phyloP scores from a whole-genome alignment of 2,888 invertebrate species.

The Acronicta psi region DNA sequence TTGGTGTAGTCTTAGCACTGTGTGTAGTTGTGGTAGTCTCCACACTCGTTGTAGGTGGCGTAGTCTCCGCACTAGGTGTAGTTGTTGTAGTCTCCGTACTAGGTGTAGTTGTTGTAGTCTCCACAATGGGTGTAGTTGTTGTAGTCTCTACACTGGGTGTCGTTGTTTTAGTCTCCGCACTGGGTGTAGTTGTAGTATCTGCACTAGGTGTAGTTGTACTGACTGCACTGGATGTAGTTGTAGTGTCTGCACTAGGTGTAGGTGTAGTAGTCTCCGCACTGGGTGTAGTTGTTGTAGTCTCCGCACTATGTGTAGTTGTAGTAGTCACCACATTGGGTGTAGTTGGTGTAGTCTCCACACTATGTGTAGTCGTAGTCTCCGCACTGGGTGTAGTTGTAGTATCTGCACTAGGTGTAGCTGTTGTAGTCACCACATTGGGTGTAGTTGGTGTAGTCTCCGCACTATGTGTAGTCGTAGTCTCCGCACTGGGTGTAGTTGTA shows the following conservation, averaged over 20 bases:
- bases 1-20: neutral
- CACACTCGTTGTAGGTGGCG: neutral
- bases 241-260: neutral
- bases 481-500: neutral
- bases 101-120: neutral
- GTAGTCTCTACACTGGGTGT: neutral
- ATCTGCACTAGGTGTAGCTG: neutral
- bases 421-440: neutral
- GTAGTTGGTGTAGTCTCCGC: neutral
- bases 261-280: neutral
- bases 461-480: neutral
- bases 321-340: neutral
- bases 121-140: neutral
- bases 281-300: neutral
- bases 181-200: neutral
- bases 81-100: neutral
- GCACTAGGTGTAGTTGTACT: slow-evolving; percentile 6
- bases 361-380: neutral
- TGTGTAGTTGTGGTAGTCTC: neutral
- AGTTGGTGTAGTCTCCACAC: neutral
- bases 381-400: neutral
- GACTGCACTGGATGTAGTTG: neutral
- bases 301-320: neutral
- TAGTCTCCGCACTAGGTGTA: neutral
- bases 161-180: neutral